These are phyloP conservation scores for Phrynocephalus guinanensis DNA, from an alignment of 2,797 vertebrate species.

Conservation along the genomic window DNA sequence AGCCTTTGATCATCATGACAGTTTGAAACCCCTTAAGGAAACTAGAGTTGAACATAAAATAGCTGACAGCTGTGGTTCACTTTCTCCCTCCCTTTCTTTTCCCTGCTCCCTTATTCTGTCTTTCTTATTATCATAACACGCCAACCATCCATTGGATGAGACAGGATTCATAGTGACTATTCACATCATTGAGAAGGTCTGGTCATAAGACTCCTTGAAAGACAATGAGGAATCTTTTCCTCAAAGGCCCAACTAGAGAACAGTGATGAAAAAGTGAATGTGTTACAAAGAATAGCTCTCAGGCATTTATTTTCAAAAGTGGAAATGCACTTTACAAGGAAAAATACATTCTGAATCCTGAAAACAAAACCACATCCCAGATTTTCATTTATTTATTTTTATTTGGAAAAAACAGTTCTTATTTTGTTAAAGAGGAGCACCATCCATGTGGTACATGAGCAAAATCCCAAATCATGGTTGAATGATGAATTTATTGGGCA, in stretches of 20 bases:
- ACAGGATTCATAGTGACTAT: conserved; percentile 27
- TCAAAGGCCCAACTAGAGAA: conserved; percentile 3
- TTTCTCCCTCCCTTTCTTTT: conserved; percentile 33
- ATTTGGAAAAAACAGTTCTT: not conserved
- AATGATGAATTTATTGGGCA: too few species aligned
- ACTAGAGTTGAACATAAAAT: conserved; percentile 70
- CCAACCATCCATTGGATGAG: conserved; percentile 56
- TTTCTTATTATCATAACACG: conserved; percentile 59
- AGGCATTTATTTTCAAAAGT: conserved; percentile 17
- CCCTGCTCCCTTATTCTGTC: not conserved
- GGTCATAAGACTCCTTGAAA: conserved; percentile 38
- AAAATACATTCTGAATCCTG: conserved; percentile 7
- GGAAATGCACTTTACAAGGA: not conserved
- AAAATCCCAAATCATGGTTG: too few species aligned
- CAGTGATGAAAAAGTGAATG: conserved; percentile 24
- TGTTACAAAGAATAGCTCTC: conserved; percentile 18
- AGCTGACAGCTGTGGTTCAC: conserved; percentile 61
- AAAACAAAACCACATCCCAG: not conserved
- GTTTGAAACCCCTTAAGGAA: conserved; percentile 73
- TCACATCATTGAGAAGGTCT: conserved; percentile 34
- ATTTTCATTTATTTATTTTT: not conserved
- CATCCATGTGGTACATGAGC: too few species aligned
- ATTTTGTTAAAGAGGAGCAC: not conserved
- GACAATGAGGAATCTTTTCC: conserved; percentile 43
- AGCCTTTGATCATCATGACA: conserved; percentile 73